phyloP scores from a whole-genome alignment of 2,888 invertebrate genomes.

The Aradus depressus region DNA sequence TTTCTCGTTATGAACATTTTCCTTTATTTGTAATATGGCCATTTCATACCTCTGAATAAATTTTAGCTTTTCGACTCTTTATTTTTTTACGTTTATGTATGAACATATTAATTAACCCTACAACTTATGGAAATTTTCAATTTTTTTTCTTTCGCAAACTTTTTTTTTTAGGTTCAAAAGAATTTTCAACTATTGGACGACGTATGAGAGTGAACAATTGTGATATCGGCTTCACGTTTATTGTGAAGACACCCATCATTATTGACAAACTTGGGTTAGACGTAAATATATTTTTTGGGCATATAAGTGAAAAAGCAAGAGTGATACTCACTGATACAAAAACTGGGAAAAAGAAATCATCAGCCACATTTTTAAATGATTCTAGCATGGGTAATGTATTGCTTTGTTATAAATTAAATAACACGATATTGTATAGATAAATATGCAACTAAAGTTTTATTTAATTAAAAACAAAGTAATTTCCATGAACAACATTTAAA shows the following conservation, averaged over 20 bases:
- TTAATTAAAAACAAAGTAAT: no score
- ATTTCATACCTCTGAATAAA: background rate
- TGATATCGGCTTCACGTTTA: conserved; percentile 19
- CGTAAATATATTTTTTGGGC: conserved; percentile 6
- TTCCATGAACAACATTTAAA: no score
- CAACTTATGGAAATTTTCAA: no score
- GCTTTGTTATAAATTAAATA: no score
- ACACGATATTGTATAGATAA: no score
- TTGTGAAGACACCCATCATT: conserved; percentile 13
- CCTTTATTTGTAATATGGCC: background rate
- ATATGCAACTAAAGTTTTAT: no score
- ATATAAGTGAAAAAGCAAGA: conserved; percentile 8
- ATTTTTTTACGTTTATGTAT: background rate
- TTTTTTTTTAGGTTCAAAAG: conserved; percentile 8
- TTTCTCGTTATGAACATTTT: background rate
- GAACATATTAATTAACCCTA: no score
- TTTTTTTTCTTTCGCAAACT: background rate
- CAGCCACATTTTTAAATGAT: conserved; percentile 18
- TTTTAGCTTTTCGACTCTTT: background rate
- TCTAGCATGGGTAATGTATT: background rate
- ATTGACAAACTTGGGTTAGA: conserved; percentile 11
- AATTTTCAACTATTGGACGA: conserved; percentile 5
- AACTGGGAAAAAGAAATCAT: conserved; percentile 9
- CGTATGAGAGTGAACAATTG: background rate
- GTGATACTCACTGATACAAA: conserved; percentile 14